These are phyloP conservation scores for Parapristionchus giblindavisi DNA, from an alignment of 2,888 invertebrate species.

Conservation along the genomic window DNA sequence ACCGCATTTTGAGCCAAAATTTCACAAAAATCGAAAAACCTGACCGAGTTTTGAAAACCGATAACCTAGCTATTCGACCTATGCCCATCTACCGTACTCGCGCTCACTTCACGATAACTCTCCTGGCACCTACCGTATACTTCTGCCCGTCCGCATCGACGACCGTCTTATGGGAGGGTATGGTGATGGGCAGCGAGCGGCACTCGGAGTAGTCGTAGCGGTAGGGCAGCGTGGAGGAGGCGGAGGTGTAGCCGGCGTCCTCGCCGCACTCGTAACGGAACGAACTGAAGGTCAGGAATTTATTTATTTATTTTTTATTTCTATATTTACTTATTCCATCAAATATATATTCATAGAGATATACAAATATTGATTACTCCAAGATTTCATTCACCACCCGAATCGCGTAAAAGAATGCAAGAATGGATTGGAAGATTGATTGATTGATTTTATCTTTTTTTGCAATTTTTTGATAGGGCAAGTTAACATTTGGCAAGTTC, in stretches of 20 bases:
- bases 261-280: constrained; percentile 37
- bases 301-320: no score
- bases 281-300: background rate
- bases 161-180: constrained; percentile 92
- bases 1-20: no score
- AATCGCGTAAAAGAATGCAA: background rate
- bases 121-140: constrained; percentile 82
- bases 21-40: no score
- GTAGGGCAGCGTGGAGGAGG: constrained; percentile 5
- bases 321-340: constrained; percentile 1
- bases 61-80: no score
- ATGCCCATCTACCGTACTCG: no score
- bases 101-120: no score
- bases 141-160: constrained; percentile 81
- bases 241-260: background rate
- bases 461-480: no score
- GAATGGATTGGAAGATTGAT: no score
- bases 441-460: no score
- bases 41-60: no score
- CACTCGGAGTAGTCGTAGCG: constrained; percentile 80
- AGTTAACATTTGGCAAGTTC: no score
- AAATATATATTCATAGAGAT: background rate
- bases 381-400: background rate
- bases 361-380: background rate
- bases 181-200: constrained; percentile 79